phyloP scores from a whole-genome alignment of 2,113 vertebrate species.

The Menura novaehollandiae region DNA sequence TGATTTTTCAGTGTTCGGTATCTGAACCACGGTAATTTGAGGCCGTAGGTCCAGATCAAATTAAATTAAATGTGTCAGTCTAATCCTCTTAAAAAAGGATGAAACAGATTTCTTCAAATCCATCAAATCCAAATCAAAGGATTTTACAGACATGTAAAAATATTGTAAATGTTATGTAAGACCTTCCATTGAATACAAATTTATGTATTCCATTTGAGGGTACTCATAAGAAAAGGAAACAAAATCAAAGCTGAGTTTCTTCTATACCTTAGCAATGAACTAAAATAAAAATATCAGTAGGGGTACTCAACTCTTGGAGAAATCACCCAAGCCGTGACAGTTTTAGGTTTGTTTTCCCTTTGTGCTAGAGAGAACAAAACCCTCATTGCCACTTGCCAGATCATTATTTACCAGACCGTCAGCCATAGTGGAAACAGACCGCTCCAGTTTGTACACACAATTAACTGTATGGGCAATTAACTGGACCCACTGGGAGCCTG shows the following conservation, averaged over 20 bases:
- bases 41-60: not conserved
- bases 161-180: not conserved
- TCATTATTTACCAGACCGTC: not conserved
- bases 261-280: not conserved
- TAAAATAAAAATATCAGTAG: not conserved
- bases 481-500: not conserved
- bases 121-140: not conserved
- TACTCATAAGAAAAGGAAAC: not conserved
- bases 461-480: not conserved
- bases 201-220: not conserved
- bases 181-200: not conserved
- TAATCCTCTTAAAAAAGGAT: not conserved
- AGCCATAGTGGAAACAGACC: not conserved
- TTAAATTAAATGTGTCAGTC: not conserved
- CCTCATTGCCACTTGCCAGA: not conserved
- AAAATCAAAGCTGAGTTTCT: not conserved
- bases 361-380: not conserved
- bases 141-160: not conserved
- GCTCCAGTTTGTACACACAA: not conserved
- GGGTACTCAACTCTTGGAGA: not conserved
- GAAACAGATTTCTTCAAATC: not conserved
- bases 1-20: not conserved
- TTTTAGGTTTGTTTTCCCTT: not conserved
- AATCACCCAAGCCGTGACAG: not conserved
- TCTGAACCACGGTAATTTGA: not conserved